Evolutionary conservation across 2,113 vertebrate genomes (phyloP).

Genomic region (Dissostichus mawsoni): DNA sequence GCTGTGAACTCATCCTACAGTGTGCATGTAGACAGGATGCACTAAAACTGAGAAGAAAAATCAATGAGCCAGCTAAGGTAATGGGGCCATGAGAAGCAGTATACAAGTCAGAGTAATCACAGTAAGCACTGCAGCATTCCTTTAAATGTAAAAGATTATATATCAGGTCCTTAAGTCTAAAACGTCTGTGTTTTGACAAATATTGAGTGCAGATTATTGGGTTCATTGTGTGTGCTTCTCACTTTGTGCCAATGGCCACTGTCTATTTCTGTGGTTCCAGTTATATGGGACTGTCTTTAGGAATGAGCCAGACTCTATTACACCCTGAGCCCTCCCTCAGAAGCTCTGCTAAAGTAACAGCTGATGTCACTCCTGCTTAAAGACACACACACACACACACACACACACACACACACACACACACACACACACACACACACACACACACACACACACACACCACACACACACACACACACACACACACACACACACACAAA

Average conservation of each 20-base stretch:
- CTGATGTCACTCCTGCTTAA: constrained; percentile 78
- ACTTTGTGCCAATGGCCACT: constrained; percentile 50
- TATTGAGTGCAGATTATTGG: constrained; percentile 25
- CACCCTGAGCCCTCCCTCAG: constrained; percentile 76
- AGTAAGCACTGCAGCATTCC: neutral
- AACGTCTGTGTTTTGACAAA: neutral
- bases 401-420: constrained; percentile 28
- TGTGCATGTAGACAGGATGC: neutral
- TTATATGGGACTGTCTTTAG: constrained; percentile 80
- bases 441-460: neutral
- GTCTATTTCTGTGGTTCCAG: constrained; percentile 81
- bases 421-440: neutral
- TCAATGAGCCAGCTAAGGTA: constrained; percentile 4
- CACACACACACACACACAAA: constrained; percentile 1
- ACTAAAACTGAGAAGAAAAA: constrained; percentile 8
- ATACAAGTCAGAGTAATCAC: neutral
- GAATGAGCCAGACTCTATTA: constrained; percentile 75
- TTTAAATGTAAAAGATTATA: neutral
- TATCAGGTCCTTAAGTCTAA: neutral
- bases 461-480: constrained; percentile 1
- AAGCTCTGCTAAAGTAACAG: constrained; percentile 75
- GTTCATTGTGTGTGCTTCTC: constrained; percentile 55
- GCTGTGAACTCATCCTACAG: constrained; percentile 15
- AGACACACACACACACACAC: constrained; percentile 61
- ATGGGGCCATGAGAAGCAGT: neutral